Percentiles rank a stretch among this genome's conserved stretches.
These are phyloP conservation scores for Sinonovacula constricta DNA, from an alignment of 1,140 invertebrate genomes.

Conservation along the genomic window DNA sequence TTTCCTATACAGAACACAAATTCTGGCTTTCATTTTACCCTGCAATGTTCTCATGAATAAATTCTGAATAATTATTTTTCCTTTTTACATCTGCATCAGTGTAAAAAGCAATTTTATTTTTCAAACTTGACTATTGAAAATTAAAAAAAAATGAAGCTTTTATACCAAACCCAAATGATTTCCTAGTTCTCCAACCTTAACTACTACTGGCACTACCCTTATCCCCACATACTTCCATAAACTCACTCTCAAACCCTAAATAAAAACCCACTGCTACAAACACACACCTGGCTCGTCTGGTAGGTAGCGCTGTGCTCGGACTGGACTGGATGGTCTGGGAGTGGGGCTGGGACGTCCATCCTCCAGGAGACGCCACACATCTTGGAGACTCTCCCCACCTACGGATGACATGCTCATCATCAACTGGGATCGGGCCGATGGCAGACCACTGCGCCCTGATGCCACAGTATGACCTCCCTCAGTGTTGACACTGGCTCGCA, in stretches of 20 bases:
- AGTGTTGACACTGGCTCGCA: conserved; percentile 41
- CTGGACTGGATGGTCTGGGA: conserved; percentile 51
- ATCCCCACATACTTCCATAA: neutral
- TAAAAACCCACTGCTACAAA: neutral
- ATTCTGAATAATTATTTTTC: too few relatives aligned
- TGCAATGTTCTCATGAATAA: too few relatives aligned
- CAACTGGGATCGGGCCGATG: conserved; percentile 43
- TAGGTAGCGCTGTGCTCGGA: conserved; percentile 5
- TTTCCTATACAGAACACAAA: too few relatives aligned
- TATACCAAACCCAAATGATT: too few relatives aligned
- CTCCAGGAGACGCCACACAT: conserved; percentile 72
- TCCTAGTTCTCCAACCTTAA: too few relatives aligned
- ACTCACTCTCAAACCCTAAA: neutral
- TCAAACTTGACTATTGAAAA: too few relatives aligned
- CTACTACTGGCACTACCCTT: neutral
- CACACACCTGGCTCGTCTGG: neutral
- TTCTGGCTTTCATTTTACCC: too few relatives aligned
- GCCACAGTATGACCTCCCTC: conserved; percentile 33
- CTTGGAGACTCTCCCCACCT: conserved; percentile 72
- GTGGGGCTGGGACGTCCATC: conserved; percentile 57
- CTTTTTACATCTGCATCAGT: too few relatives aligned
- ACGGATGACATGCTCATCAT: conserved; percentile 68
- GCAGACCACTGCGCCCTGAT: conserved; percentile 3
- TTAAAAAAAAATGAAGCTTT: too few relatives aligned
- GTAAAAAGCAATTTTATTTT: too few relatives aligned